Percentiles rank a stretch among this genome's conserved stretches.
Evolutionary conservation across 2,888 invertebrate genomes (phyloP).

Genomic region (Capitulum mitella): DNA sequence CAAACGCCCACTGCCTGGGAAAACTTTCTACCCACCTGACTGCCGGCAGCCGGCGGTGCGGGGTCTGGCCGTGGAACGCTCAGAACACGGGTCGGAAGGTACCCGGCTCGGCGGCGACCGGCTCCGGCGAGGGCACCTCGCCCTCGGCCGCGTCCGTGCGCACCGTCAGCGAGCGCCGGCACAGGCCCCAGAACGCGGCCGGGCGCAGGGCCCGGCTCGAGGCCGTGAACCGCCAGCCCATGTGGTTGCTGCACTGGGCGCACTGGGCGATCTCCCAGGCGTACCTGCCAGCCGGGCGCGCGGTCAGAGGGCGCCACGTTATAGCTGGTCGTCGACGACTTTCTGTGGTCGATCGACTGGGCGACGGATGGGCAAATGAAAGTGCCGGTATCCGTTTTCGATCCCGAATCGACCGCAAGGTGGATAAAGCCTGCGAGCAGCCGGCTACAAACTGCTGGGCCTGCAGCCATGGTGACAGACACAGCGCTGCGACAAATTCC

Average conservation of each 20-base stretch:
- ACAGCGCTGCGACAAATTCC: too few relatives aligned
- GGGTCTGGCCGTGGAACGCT: too few relatives aligned
- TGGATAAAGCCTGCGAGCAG: too few relatives aligned
- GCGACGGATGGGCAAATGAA: background rate
- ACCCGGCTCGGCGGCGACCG: too few relatives aligned
- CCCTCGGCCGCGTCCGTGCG: background rate
- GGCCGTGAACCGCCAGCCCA: conserved; percentile 76
- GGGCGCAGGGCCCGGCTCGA: conserved; percentile 40
- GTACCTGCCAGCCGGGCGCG: conserved; percentile 53
- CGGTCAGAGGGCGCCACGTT: background rate
- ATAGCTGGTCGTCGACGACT: too few relatives aligned
- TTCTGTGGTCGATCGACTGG: too few relatives aligned
- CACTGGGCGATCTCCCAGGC: conserved; percentile 73
- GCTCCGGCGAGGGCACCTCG: background rate
- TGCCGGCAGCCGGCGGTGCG: too few relatives aligned
- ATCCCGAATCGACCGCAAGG: background rate
- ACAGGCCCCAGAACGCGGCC: conserved; percentile 1
- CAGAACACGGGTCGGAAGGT: too few relatives aligned
- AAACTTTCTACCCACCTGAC: too few relatives aligned
- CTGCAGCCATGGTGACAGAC: too few relatives aligned
- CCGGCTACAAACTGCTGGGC: too few relatives aligned
- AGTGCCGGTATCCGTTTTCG: background rate
- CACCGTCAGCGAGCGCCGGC: background rate
- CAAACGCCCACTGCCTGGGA: too few relatives aligned
- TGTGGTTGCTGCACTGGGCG: conserved; percentile 56